Conservation (phyloP, 1,140 invertebrate genomes). For the Saxidomus purpurata region DNA sequence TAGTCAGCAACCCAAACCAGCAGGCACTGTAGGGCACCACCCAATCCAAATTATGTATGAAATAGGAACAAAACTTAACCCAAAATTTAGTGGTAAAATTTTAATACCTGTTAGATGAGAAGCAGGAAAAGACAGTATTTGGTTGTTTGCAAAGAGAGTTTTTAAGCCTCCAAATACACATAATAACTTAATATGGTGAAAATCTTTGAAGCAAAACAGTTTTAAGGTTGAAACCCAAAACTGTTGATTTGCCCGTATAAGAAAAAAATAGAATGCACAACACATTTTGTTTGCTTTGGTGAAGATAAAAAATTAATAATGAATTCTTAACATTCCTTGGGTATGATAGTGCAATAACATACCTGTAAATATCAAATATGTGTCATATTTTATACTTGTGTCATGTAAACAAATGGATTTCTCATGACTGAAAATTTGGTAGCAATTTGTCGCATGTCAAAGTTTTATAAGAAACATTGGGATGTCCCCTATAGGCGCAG, state of each 20-base stretch:
- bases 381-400: conserved; percentile 17
- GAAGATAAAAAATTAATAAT: neutral
- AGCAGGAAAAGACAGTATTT: too few species aligned
- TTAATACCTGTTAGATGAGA: too few species aligned
- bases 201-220: neutral
- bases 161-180: neutral
- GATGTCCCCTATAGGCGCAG: conserved; percentile 7
- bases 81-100: too few species aligned
- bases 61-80: too few species aligned
- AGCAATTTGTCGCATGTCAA: conserved; percentile 24
- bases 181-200: neutral
- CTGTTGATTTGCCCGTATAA: neutral
- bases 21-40: too few species aligned
- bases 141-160: too few species aligned
- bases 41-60: too few species aligned
- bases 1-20: too few species aligned
- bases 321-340: conserved; percentile 29
- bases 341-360: neutral
- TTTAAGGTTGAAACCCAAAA: neutral
- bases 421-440: neutral
- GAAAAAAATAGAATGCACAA: neutral
- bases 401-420: conserved; percentile 11
- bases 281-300: neutral
- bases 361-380: conserved; percentile 21
- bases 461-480: neutral